These are phyloP conservation scores for Pyrrhopygopsis socrates DNA, from an alignment of 2,888 invertebrate species.

Conservation along the genomic window DNA sequence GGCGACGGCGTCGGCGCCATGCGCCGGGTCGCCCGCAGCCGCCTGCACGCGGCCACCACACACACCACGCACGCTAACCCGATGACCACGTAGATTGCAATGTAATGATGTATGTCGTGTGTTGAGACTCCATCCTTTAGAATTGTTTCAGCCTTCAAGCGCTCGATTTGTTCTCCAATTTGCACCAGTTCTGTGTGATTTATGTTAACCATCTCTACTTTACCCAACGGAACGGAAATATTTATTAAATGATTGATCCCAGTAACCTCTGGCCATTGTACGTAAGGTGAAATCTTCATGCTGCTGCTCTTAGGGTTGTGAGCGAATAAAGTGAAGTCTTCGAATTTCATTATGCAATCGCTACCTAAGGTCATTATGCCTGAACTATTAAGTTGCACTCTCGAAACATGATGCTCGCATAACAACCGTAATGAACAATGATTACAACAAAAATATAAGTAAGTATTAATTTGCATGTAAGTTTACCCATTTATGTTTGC, in stretches of 20 bases:
- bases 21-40: neutral
- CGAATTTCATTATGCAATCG: constrained; percentile 10
- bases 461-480: constrained; percentile 10
- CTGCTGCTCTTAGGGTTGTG: neutral
- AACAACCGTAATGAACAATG: constrained; percentile 20
- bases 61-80: constrained; percentile 12
- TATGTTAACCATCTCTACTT: neutral
- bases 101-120: constrained; percentile 19
- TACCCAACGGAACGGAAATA: constrained; percentile 15
- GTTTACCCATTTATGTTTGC: constrained; percentile 16
- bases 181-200: constrained; percentile 17
- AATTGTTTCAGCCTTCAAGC: neutral
- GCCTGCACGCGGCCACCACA: neutral
- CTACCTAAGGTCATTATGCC: neutral
- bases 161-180: constrained; percentile 14
- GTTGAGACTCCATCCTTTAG: constrained; percentile 4
- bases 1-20: neutral
- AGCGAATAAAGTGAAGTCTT: neutral
- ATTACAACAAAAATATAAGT: constrained; percentile 16
- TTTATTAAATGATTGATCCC: constrained; percentile 12
- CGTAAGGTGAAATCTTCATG: constrained; percentile 1
- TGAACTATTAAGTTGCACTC: neutral
- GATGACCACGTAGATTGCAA: constrained; percentile 4
- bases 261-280: neutral
- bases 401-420: constrained; percentile 12